phyloP scores from a whole-genome alignment of 2,797 vertebrate species.

The Pitangus sulphuratus region DNA sequence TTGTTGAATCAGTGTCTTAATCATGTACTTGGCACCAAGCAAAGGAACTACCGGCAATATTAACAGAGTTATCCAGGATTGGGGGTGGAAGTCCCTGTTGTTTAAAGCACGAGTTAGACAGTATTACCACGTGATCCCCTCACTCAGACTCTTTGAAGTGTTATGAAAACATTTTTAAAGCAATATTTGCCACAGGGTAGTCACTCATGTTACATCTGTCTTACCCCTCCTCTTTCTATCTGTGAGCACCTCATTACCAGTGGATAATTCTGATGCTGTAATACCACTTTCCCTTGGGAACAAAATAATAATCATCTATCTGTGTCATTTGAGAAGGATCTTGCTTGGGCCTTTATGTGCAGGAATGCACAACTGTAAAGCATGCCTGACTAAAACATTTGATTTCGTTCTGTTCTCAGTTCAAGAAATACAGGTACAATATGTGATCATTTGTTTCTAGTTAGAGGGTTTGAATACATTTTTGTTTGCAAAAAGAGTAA shows the following conservation, averaged over 20 bases:
- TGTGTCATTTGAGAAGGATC: conserved; percentile 25
- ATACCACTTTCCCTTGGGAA: conserved; percentile 50
- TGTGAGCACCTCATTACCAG: conserved; percentile 54
- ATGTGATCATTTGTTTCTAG: background rate
- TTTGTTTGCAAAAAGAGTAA: background rate
- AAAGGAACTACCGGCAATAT: conserved; percentile 2
- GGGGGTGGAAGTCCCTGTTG: background rate
- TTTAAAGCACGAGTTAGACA: conserved; percentile 29
- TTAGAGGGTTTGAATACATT: background rate
- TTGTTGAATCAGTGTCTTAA: conserved; percentile 41
- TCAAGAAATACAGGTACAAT: conserved; percentile 2
- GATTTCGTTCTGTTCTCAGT: conserved; percentile 1
- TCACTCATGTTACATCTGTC: conserved; percentile 24
- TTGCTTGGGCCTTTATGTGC: background rate
- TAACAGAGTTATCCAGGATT: background rate
- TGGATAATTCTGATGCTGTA: conserved; percentile 34
- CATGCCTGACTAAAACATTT: background rate
- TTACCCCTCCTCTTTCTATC: conserved; percentile 39
- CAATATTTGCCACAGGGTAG: conserved; percentile 55
- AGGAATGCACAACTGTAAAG: background rate
- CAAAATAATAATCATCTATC: conserved; percentile 25
- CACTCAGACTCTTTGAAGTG: conserved; percentile 49
- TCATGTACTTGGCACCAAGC: conserved; percentile 1
- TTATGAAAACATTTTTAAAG: conserved; percentile 62
- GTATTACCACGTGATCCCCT: conserved; percentile 42